A percentile compares a stretch with the other conserved stretches of the same genome.
Evolutionary conservation across 2,797 vertebrate species (phyloP).

Genomic region (Helarctos malayanus): DNA sequence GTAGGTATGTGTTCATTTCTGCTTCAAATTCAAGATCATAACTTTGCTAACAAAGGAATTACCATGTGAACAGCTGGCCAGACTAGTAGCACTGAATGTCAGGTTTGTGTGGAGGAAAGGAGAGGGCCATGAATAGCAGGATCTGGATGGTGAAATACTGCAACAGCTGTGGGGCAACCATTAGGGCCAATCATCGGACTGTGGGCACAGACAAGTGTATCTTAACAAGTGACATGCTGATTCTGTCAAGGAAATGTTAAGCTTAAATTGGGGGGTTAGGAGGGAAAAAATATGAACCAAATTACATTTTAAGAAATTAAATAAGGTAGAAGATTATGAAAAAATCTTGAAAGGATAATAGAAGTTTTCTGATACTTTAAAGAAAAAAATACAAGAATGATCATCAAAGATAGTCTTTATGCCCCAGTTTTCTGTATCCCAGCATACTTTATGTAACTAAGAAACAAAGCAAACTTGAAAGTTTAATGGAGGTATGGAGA

Average conservation of each 20-base stretch:
- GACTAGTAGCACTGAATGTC: neutral
- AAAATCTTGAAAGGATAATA: neutral
- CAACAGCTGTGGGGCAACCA: neutral
- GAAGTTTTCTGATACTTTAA: neutral
- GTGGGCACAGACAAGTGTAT: neutral
- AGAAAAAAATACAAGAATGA: neutral
- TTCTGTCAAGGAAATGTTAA: neutral
- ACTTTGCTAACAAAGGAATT: neutral
- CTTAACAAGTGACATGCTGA: neutral
- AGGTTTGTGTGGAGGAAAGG: neutral
- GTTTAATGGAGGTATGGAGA: neutral
- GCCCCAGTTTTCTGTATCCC: neutral
- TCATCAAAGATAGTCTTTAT: neutral
- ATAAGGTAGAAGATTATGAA: neutral
- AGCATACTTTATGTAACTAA: neutral
- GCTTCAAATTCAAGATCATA: neutral
- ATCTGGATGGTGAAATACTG: neutral
- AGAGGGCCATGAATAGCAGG: neutral
- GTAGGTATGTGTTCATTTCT: neutral
- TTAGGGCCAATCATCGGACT: neutral
- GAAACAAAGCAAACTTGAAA: neutral
- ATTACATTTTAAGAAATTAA: neutral
- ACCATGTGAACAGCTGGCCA: neutral
- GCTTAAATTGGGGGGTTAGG: neutral
- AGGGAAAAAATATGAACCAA: neutral